phyloP scores from a whole-genome alignment of 2,113 vertebrate species.

The Zosterops borbonicus region DNA sequence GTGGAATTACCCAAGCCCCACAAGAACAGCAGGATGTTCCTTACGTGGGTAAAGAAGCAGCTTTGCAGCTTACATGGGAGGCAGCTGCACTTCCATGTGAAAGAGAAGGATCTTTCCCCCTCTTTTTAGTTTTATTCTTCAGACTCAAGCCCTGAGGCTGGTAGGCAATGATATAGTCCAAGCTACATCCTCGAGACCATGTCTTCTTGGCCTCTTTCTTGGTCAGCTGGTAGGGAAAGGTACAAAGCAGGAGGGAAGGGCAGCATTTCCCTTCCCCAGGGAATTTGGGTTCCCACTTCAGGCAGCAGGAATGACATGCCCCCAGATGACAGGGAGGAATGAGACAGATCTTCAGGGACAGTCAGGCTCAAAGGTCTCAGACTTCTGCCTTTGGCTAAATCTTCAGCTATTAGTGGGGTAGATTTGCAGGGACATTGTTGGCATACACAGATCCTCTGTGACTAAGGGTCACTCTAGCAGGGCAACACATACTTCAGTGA shows the following conservation, averaged over 20 bases:
- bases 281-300: background rate
- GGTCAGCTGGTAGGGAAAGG: background rate
- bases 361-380: background rate
- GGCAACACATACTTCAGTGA: background rate
- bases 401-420: background rate
- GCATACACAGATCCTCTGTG: background rate
- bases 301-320: background rate
- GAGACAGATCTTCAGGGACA: background rate
- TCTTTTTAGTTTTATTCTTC: background rate
- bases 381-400: background rate
- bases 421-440: background rate
- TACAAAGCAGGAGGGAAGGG: background rate
- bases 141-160: background rate
- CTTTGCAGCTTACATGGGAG: conserved; percentile 40
- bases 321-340: background rate
- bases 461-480: background rate
- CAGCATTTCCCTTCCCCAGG: background rate
- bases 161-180: background rate
- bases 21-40: background rate
- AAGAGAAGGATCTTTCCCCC: background rate
- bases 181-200: background rate
- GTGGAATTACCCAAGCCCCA: background rate
- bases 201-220: background rate
- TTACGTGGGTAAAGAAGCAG: conserved; percentile 21
- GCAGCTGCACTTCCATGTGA: background rate